Evolutionary conservation across 2,888 invertebrate species (phyloP).

Genomic region (Tenthredo mesomela): DNA sequence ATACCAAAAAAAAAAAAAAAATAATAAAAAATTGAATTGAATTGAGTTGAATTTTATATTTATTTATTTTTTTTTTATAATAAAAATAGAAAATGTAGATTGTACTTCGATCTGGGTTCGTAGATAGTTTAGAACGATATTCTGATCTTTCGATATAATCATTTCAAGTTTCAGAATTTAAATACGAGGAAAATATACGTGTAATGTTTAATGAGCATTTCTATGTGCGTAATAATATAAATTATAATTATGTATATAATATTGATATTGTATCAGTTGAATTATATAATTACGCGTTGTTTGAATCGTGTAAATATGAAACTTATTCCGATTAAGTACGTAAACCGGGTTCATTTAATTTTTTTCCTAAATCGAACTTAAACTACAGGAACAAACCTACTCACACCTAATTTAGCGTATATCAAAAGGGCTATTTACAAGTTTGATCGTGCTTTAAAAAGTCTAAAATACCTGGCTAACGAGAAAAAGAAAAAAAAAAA

Average conservation of each 20-base stretch:
- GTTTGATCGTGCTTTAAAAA: conserved; percentile 37
- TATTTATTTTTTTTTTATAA: not conserved
- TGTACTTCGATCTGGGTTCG: conserved; percentile 7
- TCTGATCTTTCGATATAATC: not conserved
- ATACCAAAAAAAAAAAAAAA: not conserved
- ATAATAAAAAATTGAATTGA: too few relatives aligned
- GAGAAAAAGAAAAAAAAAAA: not conserved
- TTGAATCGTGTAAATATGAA: conserved; percentile 55
- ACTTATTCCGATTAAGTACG: conserved; percentile 43
- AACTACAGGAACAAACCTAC: conserved; percentile 67
- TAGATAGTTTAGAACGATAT: not conserved
- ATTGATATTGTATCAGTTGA: conserved; percentile 21
- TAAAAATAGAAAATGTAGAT: conserved; percentile 7
- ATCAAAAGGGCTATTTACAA: conserved; percentile 70
- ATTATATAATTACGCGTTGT: conserved; percentile 5
- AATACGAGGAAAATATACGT: conserved; percentile 13
- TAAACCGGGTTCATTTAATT: conserved; percentile 53
- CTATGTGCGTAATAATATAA: conserved; percentile 4
- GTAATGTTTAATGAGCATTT: conserved; percentile 13
- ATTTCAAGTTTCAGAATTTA: not conserved
- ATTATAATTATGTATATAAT: not conserved
- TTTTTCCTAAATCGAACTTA: conserved; percentile 60
- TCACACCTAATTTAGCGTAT: conserved; percentile 67
- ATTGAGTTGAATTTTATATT: not conserved
- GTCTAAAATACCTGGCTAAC: not conserved